A percentile compares a stretch with the other conserved stretches of the same genome.
phyloP scores from a whole-genome alignment of 2,797 vertebrate species.

The Okamejei kenojei region DNA sequence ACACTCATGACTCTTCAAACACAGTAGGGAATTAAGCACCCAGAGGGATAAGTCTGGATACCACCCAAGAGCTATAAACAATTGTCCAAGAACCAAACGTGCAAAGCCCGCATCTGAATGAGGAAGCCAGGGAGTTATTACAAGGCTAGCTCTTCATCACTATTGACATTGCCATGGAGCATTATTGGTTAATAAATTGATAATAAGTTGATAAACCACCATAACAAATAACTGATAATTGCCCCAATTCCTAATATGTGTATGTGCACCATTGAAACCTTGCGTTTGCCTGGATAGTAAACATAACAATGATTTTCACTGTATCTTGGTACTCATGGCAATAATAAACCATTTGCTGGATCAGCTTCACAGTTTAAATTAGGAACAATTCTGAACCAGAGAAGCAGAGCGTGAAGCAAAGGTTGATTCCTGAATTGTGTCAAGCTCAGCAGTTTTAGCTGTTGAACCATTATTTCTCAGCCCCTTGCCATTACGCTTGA shows the following conservation, averaged over 20 bases:
- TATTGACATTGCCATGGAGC: background rate
- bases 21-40: background rate
- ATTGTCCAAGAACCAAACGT: background rate
- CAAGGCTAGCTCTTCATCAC: no score
- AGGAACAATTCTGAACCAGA: background rate
- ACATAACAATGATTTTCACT: no score
- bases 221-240: background rate
- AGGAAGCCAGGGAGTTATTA: background rate
- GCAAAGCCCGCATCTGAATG: background rate
- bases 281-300: background rate
- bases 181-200: background rate
- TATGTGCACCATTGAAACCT: background rate
- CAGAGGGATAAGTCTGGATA: background rate
- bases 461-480: background rate
- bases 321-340: no score
- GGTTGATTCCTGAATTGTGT: background rate
- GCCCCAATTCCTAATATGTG: background rate
- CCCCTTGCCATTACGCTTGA: background rate
- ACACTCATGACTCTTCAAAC: background rate
- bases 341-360: background rate
- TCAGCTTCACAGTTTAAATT: background rate
- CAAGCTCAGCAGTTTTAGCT: background rate
- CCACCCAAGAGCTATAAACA: background rate
- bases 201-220: background rate
- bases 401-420: background rate